Conservation (phyloP, 2,888 invertebrate species). For the Heliconius erato region DNA sequence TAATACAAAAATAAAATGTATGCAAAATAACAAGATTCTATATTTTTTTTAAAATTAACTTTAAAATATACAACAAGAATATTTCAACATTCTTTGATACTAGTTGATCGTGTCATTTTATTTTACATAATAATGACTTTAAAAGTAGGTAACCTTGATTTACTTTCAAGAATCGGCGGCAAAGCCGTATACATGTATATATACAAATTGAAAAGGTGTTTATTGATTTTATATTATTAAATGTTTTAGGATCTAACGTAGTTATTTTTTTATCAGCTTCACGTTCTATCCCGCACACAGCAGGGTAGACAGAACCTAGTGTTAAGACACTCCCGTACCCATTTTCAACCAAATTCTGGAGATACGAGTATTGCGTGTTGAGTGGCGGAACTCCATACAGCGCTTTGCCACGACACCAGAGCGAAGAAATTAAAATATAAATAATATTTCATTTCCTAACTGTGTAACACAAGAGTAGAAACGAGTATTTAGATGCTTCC, state of each 20-base stretch:
- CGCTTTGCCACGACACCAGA: too few relatives aligned
- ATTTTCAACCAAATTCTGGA: too few relatives aligned
- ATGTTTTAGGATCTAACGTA: background rate
- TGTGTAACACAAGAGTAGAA: background rate
- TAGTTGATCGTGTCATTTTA: conserved; percentile 36
- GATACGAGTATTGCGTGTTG: too few relatives aligned
- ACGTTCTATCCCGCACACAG: too few relatives aligned
- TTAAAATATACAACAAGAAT: conserved; percentile 13
- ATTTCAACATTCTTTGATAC: conserved; percentile 43
- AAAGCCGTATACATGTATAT: conserved; percentile 28
- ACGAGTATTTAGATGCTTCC: background rate
- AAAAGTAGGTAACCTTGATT: conserved; percentile 51
- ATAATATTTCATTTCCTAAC: background rate
- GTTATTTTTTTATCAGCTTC: background rate
- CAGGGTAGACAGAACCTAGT: too few relatives aligned
- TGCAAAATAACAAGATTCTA: background rate
- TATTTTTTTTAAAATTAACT: background rate
- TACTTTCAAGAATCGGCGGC: conserved; percentile 49
- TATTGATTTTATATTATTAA: background rate
- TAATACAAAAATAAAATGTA: background rate
- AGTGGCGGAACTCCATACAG: too few relatives aligned
- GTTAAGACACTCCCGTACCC: too few relatives aligned
- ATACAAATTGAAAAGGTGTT: conserved; percentile 29
- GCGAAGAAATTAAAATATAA: too few relatives aligned
- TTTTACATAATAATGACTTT: conserved; percentile 41